These are phyloP conservation scores for Drosophila mulleri DNA, from an alignment of 2,888 invertebrate species.

Conservation along the genomic window DNA sequence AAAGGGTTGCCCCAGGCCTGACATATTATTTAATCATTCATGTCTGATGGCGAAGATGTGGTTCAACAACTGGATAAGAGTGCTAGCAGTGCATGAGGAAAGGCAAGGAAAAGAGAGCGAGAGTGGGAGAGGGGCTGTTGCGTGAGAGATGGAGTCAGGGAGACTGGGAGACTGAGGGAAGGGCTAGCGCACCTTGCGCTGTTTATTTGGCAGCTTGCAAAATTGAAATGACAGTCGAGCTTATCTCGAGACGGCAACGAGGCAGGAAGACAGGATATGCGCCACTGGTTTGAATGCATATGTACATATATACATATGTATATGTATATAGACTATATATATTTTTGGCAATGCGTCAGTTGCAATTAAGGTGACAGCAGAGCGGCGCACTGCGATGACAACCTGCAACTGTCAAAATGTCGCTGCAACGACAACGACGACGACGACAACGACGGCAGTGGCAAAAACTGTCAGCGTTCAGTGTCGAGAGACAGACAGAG, in stretches of 20 bases:
- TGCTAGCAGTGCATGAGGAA: neutral
- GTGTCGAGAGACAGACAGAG: slow-evolving; percentile 65
- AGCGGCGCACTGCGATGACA: slow-evolving; percentile 48
- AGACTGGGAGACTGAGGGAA: slow-evolving; percentile 6
- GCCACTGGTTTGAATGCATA: slow-evolving; percentile 10
- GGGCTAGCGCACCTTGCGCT: slow-evolving; percentile 66
- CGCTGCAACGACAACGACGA: slow-evolving; percentile 36
- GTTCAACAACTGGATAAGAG: slow-evolving; percentile 13
- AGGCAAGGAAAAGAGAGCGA: neutral
- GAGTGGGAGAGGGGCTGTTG: neutral
- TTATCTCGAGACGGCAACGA: slow-evolving; percentile 51
- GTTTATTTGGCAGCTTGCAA: slow-evolving; percentile 61
- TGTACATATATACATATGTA: no score
- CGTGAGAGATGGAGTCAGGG: slow-evolving; percentile 1
- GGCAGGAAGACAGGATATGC: slow-evolving; percentile 24
- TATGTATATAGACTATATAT: slow-evolving; percentile 14
- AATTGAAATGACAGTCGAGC: slow-evolving; percentile 76
- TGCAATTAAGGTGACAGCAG: slow-evolving; percentile 76
- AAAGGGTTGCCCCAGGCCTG: slow-evolving; percentile 37
- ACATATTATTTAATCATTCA: slow-evolving; percentile 74
- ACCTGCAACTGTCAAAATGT: slow-evolving; percentile 66
- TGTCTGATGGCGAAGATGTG: slow-evolving; percentile 28
- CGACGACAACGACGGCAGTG: slow-evolving; percentile 55
- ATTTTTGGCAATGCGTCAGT: slow-evolving; percentile 78
- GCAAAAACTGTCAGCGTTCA: slow-evolving; percentile 74